Conservation (phyloP, 2,113 vertebrate genomes). For the Myotis yumanensis region DNA sequence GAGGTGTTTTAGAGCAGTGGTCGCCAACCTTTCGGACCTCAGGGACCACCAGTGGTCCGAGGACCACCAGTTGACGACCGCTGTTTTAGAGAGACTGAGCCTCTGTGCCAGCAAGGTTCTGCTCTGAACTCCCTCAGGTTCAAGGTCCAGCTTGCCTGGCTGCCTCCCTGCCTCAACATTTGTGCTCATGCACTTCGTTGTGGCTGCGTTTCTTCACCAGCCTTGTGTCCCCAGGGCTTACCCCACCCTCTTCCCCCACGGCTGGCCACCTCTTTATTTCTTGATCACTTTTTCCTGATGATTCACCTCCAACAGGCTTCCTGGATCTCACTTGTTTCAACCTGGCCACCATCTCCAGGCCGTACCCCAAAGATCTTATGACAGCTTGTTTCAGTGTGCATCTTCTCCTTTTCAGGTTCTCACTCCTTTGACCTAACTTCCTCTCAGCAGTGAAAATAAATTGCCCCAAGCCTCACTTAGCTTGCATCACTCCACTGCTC, state of each 20-base stretch:
- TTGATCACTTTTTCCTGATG: conserved; percentile 32
- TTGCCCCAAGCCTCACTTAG: background rate
- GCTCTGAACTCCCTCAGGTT: background rate
- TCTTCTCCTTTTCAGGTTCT: background rate
- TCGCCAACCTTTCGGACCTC: too few species aligned
- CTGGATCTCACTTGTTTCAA: background rate
- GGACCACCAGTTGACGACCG: too few species aligned
- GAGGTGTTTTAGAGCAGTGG: background rate
- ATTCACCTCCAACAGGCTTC: background rate
- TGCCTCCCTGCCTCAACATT: background rate
- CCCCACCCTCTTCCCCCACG: background rate
- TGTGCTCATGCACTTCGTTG: background rate
- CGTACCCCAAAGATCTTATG: background rate
- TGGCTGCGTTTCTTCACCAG: background rate
- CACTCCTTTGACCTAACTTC: background rate
- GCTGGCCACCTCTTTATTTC: background rate
- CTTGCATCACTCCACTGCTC: background rate
- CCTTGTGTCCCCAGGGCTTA: background rate
- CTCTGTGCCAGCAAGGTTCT: background rate
- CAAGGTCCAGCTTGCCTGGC: background rate
- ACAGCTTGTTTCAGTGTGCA: background rate
- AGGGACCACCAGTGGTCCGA: too few species aligned
- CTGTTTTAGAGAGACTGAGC: background rate
- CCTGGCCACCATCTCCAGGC: conserved; percentile 6
- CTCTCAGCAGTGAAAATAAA: background rate